phyloP scores from a whole-genome alignment of 1,140 invertebrate genomes.

The Lordiphosa mommai region DNA sequence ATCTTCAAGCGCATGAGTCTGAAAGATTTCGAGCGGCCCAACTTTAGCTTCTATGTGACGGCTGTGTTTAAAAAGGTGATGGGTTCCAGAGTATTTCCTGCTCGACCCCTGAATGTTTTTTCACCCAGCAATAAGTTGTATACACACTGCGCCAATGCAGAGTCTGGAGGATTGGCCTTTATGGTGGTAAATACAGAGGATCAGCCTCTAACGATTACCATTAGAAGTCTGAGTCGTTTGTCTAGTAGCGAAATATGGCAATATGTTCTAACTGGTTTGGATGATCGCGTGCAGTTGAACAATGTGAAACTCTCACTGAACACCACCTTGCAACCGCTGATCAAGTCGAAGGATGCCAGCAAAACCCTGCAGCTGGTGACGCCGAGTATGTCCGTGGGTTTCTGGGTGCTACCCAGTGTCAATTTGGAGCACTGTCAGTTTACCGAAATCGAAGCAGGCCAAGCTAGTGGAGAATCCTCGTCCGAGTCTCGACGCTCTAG shows the following conservation, averaged over 20 bases:
- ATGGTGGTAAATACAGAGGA: conserved; percentile 76
- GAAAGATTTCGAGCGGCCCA: conserved; percentile 55
- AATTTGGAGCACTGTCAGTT: conserved; percentile 73
- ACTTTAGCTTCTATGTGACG: conserved; percentile 62
- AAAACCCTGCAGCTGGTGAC: conserved; percentile 56
- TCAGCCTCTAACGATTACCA: conserved; percentile 46
- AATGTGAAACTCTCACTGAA: conserved; percentile 50
- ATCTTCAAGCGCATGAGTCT: conserved; percentile 62
- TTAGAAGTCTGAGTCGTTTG: conserved; percentile 49
- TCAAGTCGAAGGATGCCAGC: conserved; percentile 42
- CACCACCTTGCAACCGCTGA: conserved; percentile 49
- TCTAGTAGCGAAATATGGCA: conserved; percentile 64
- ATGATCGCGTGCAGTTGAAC: conserved; percentile 53
- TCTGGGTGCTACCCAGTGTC: conserved; percentile 69
- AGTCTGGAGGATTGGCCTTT: conserved; percentile 67
- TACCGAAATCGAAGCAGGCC: conserved; percentile 56
- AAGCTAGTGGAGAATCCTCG: conserved; percentile 26
- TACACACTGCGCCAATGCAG: conserved; percentile 67
- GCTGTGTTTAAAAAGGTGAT: conserved; percentile 73
- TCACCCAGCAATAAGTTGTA: conserved; percentile 63
- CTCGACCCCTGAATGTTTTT: conserved; percentile 54
- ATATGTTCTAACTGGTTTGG: conserved; percentile 51
- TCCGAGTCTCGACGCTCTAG: conserved; percentile 13
- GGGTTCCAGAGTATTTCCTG: conserved; percentile 70
- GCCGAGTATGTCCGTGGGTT: conserved; percentile 68